Percentiles rank a stretch among this genome's conserved stretches.
Evolutionary conservation across 2,888 invertebrate species (phyloP).

Genomic region (Labia minor): DNA sequence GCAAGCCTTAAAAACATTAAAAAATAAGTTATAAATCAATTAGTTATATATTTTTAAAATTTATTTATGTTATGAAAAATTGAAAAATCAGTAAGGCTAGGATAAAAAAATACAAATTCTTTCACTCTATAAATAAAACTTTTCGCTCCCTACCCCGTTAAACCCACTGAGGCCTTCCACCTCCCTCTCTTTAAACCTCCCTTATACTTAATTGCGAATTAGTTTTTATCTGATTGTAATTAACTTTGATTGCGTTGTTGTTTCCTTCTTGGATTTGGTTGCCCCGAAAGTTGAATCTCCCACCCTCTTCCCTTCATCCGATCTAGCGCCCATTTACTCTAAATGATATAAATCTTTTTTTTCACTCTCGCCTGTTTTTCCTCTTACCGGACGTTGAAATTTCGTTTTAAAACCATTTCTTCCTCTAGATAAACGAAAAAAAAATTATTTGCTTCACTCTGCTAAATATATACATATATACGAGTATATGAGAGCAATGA

Average conservation of each 20-base stretch:
- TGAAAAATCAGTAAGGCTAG: no score
- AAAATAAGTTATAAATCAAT: no score
- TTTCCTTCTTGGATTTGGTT: not conserved
- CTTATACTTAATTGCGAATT: conserved; percentile 5
- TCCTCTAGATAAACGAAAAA: not conserved
- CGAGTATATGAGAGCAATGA: not conserved
- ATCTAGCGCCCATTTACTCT: not conserved
- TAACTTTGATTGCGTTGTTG: conserved; percentile 13
- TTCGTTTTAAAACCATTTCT: not conserved
- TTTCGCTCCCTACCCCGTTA: not conserved
- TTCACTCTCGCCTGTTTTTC: not conserved
- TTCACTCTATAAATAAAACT: conserved; percentile 4
- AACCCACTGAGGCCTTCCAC: not conserved
- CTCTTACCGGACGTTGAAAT: not conserved
- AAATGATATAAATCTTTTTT: not conserved
- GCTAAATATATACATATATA: no score
- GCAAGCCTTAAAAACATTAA: no score
- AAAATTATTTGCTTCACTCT: no score
- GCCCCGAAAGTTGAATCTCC: not conserved
- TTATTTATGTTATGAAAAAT: no score
- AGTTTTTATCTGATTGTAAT: conserved; percentile 13
- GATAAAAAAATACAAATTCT: not conserved
- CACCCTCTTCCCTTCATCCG: not conserved
- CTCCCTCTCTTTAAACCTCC: not conserved
- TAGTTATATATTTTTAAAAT: no score